phyloP scores from a whole-genome alignment of 2,888 invertebrate genomes.

The Himalopsyche japonica region DNA sequence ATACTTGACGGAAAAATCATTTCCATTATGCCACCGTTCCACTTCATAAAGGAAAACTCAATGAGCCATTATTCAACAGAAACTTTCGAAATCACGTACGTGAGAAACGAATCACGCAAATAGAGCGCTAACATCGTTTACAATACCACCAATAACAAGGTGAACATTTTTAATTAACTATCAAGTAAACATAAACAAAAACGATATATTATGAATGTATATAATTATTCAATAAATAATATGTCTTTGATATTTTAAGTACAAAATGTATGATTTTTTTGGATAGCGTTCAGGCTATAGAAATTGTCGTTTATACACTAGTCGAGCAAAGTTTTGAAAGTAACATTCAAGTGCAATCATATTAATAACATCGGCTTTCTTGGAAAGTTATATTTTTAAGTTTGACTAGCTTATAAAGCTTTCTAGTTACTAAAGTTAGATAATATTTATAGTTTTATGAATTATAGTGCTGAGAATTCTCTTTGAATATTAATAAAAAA shows the following conservation, averaged over 20 bases:
- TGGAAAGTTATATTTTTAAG: background rate
- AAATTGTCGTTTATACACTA: background rate
- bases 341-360: background rate
- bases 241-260: no score
- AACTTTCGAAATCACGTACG: constrained; percentile 1
- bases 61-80: constrained; percentile 14
- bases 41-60: constrained; percentile 9
- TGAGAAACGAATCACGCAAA: background rate
- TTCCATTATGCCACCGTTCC: constrained; percentile 10
- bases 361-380: background rate
- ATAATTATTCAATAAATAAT: no score
- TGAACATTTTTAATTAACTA: no score
- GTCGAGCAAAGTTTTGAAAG: background rate
- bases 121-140: background rate
- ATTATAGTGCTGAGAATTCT: no score
- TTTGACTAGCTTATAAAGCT: background rate
- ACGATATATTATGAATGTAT: no score
- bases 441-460: no score
- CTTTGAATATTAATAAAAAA: no score
- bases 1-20: background rate
- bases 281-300: background rate
- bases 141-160: no score
- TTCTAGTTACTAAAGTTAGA: no score
- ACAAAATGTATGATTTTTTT: no score
- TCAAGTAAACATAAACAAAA: no score